Evolutionary conservation across 2,888 invertebrate species (phyloP), one percentile per base, ranked within the genome.

Genomic region (Teleogryllus oceanicus): DNA sequence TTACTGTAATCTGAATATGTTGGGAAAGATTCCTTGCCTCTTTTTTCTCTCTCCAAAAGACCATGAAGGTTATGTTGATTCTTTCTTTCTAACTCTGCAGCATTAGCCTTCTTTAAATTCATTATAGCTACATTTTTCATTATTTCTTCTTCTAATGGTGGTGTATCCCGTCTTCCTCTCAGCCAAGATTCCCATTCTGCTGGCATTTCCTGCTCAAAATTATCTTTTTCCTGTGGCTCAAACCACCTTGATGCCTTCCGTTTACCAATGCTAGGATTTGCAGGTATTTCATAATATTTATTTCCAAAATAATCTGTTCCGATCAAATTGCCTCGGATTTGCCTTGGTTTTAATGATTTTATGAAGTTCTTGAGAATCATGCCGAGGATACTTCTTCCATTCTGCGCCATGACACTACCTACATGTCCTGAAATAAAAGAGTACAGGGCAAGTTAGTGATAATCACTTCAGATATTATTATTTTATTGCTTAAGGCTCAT

Each of bases 161-260:
- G 92, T 0, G 91, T 89, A 2, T 84, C 84, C 83, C 92, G 89
- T 83, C 92, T 87, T 83, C 90, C 90, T 83, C 96, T 89, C 77
- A 96, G 87, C 96, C 96, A 96, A 11, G 96, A 89, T 85, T 95
- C 94, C 96, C 96, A 96, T 87, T 96, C 96, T 0, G 94, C 91
- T 0, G 96, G 94, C 84, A 94, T 85, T 84, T 94, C 94, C 85
- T 93, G 91, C 82, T 92, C 90, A 84, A 93, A 94, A 49, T 89
- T 86, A 81, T 92, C 90, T 75, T 89, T 89, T 21, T 90, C 90
- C 76, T 89, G 88, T 0, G 95, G 94, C 82, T 91, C 91, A 87
- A 94, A 96, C 92, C 93, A 95, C 78, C 96, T 88, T 1, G 90
- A 89, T 0, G 92, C 85, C 83, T 89, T 92, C 77, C 92, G 89